These are phyloP conservation scores for Chelonus insularis DNA, from an alignment of 1,140 invertebrate genomes.

Conservation along the genomic window DNA sequence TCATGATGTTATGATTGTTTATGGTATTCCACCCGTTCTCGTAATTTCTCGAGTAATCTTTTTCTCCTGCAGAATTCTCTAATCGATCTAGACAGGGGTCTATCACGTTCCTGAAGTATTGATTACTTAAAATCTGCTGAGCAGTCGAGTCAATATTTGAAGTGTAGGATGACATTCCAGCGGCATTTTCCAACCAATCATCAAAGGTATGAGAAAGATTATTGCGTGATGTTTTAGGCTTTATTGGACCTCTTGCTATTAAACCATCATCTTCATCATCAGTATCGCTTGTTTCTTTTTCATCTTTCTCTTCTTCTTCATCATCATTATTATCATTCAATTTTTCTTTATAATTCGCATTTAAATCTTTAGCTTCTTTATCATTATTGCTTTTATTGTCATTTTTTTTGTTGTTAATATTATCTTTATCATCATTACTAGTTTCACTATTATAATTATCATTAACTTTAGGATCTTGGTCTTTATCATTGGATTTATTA, in stretches of 20 bases:
- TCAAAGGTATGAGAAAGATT: slow-evolving; percentile 33
- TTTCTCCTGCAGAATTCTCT: slow-evolving; percentile 10
- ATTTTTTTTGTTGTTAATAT: slow-evolving; percentile 18
- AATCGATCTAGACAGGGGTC: slow-evolving; percentile 38
- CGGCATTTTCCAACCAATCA: slow-evolving; percentile 12
- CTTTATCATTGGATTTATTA: not conserved
- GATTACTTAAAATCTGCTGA: slow-evolving; percentile 37
- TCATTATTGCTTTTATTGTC: slow-evolving; percentile 9
- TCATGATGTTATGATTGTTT: not conserved
- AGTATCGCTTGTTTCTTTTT: slow-evolving; percentile 8
- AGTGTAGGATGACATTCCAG: slow-evolving; percentile 14
- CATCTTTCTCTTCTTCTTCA: slow-evolving; percentile 1
- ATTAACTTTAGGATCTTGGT: not conserved
- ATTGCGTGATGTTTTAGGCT: slow-evolving; percentile 24
- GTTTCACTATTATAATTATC: slow-evolving; percentile 1
- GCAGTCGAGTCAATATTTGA: slow-evolving; percentile 36
- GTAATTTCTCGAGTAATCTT: not conserved
- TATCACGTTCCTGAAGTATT: slow-evolving; percentile 36
- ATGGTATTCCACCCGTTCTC: slow-evolving; percentile 15
- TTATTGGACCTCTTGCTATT: slow-evolving; percentile 38
- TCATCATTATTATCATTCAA: not conserved
- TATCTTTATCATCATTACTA: slow-evolving; percentile 2
- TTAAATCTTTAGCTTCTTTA: not conserved
- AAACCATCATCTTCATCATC: slow-evolving; percentile 33
- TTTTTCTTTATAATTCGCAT: not conserved